phyloP scores from a whole-genome alignment of 2,888 invertebrate species.

The Ferrisia virgata region DNA sequence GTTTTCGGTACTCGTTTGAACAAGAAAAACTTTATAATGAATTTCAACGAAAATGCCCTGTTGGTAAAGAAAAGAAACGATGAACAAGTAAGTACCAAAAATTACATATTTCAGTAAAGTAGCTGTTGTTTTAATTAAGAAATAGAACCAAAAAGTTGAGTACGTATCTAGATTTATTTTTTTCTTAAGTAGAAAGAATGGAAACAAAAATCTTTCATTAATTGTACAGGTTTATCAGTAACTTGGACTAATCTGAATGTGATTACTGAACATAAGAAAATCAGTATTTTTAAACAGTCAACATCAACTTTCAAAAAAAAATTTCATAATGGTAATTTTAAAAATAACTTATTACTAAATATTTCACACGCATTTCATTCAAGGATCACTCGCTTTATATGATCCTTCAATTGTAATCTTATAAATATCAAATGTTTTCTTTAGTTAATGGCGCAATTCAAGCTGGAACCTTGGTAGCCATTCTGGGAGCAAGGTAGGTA shows the following conservation, averaged over 20 bases:
- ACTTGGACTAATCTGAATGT: constrained; percentile 33
- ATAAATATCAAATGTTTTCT: too few relatives aligned
- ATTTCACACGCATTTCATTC: too few relatives aligned
- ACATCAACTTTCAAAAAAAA: neutral
- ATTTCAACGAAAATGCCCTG: neutral
- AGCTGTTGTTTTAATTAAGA: too few relatives aligned
- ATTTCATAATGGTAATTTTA: constrained; percentile 37
- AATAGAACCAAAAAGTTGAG: too few relatives aligned
- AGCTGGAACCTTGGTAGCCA: constrained; percentile 58
- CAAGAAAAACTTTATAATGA: neutral
- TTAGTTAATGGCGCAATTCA: constrained; percentile 30
- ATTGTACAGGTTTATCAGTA: neutral
- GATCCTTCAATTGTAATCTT: too few relatives aligned
- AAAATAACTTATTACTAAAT: too few relatives aligned
- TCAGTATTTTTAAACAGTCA: neutral
- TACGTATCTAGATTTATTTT: too few relatives aligned
- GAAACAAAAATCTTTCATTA: neutral
- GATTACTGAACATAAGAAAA: neutral
- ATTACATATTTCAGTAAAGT: too few relatives aligned
- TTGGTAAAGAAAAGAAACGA: neutral
- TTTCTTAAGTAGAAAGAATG: neutral
- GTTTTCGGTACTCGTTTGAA: too few relatives aligned
- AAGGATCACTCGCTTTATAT: too few relatives aligned
- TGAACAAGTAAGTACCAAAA: neutral
- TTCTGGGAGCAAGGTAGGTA: constrained; percentile 76